A percentile compares a stretch with the other conserved stretches of the same genome.
These are phyloP conservation scores for Amphimedon queenslandica DNA, from an alignment of 37 sponge, comb jelly and placozoan species.

Conservation along the genomic window DNA sequence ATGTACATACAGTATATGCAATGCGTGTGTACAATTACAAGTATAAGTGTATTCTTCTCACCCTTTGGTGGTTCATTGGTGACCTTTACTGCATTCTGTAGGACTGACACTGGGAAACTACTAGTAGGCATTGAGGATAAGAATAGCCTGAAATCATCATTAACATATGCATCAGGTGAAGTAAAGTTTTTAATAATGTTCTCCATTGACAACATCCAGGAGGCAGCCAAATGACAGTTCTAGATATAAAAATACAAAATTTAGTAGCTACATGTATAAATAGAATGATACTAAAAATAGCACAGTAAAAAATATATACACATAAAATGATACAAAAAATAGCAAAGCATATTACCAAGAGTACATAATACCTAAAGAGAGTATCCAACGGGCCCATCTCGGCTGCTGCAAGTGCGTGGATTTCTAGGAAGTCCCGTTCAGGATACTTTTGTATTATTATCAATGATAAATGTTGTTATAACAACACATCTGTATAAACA, in stretches of 20 bases:
- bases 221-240: constrained; percentile 98
- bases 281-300: too few relatives aligned
- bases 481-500: too few relatives aligned
- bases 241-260: background rate
- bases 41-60: background rate
- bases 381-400: too few relatives aligned
- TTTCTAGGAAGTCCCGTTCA: background rate
- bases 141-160: constrained; percentile 90
- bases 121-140: constrained; percentile 96
- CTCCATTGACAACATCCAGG: constrained; percentile 99
- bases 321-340: background rate
- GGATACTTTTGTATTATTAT: too few relatives aligned
- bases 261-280: background rate
- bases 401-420: constrained; percentile 10
- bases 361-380: too few relatives aligned
- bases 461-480: too few relatives aligned
- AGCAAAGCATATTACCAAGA: too few relatives aligned
- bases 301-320: background rate
- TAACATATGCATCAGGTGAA: constrained; percentile 71
- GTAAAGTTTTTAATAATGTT: constrained; percentile 82
- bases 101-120: constrained; percentile 92
- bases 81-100: constrained; percentile 98
- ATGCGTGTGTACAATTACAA: background rate
- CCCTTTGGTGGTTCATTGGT: constrained; percentile 99
- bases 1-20: background rate